Base-by-base conservation (phyloP, 2,113 vertebrate species). In the Brachionichthys hirsutus region DNA sequence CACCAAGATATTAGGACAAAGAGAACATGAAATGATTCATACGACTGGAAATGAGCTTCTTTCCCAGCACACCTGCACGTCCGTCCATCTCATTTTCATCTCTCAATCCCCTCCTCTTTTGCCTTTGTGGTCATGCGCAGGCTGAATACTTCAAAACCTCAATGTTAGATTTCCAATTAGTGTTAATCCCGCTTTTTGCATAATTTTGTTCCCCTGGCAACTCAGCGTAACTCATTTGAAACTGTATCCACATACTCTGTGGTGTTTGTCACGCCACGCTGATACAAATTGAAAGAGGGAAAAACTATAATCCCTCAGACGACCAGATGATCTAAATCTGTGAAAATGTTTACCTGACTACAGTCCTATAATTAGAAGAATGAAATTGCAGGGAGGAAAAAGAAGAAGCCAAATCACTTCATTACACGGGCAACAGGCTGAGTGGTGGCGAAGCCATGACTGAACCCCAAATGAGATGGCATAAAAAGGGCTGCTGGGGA, bases 301-400 rank as follows among this genome's bases (percentile, higher is more conserved):
- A 57, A 44, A 8, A 12, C 22, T 48, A 44, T 19, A 19, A 17
- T 44, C 49, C 52, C 52, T 53, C 45, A 65, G 43, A 54, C 18
- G 10, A 48, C 62, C 38, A 24, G 46, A 70, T 24, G 68, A 80
- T 42, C 52, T 56, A 72, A 70, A 75, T 70, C 67, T 64, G 70
- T 81, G 67, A 80, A 75, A 81, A 73, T 52, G 56, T 46, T 65
- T 72, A 70, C 44, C 70, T 49, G 69, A 73, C 50, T 44, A 54
- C 24, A 61, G 70, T 61, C 54, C 63, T 76, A 30, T 81, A 85
- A 86, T 88, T 80, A 85, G 46, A 9, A 7, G 48, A 53, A 79
- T 80, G 75, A 78, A 81, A 65, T 63, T 53, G 72, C 62, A 70
- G 58, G 6, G 24, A 52, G 17, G 24, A 30, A 57, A 24, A 62